Conservation (phyloP, 2,797 vertebrate genomes). For the Eleutherodactylus coqui region DNA sequence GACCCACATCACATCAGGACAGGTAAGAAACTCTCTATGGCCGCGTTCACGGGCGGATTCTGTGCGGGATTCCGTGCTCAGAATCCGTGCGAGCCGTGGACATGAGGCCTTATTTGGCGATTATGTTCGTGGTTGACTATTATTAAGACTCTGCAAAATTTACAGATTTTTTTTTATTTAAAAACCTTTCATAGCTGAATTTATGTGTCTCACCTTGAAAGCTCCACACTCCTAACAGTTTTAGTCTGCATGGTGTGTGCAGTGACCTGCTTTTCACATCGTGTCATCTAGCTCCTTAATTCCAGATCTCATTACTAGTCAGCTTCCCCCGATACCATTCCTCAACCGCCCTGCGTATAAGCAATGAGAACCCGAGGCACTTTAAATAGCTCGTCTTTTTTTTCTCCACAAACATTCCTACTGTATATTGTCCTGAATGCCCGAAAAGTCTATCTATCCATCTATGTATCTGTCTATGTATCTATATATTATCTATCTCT, state of each 20-base stretch:
- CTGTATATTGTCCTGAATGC: background rate
- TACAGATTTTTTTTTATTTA: background rate
- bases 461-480: background rate
- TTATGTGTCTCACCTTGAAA: constrained; percentile 1
- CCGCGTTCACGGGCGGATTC: too few relatives aligned
- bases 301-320: constrained; percentile 7
- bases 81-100: too few relatives aligned
- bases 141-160: background rate
- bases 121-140: background rate
- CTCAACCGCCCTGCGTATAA: background rate
- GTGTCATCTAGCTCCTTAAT: background rate
- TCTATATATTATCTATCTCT: too few relatives aligned
- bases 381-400: background rate
- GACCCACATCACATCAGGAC: too few relatives aligned
- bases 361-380: background rate
- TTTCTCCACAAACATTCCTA: background rate
- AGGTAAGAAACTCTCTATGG: too few relatives aligned
- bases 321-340: constrained; percentile 14
- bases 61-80: too few relatives aligned
- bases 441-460: background rate
- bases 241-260: background rate
- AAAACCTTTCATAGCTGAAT: background rate
- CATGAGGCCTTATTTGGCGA: too few relatives aligned
- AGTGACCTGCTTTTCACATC: constrained; percentile 13
- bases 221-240: background rate